Base-by-base conservation (phyloP, 2,888 invertebrate genomes). In the Leucophenga maculata region DNA sequence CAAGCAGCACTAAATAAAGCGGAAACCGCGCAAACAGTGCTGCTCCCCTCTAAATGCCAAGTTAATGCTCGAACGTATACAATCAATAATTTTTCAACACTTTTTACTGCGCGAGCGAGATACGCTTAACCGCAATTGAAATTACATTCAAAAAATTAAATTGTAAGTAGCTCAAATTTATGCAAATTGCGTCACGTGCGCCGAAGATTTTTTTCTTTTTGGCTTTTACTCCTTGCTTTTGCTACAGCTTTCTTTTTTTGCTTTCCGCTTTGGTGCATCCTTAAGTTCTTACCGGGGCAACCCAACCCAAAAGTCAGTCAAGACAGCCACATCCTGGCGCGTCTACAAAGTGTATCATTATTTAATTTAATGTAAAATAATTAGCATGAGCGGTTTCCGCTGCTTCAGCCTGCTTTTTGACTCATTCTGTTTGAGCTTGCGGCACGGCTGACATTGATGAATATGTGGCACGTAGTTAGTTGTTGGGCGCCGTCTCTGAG, bases 291-390 rank as follows among this genome's bases (percentile, higher is more conserved):
- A 39, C 39, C 39, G 39, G 8, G 8, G 11, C 39, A 26, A 26
- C 39, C 8, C 3, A 32, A 32, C 32, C 32, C 3, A 32, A 32
- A 39, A 39, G 9, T 11, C 39, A 39, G 39, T 31, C 26, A 32
- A 26, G 32, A 6, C 31, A 48, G 26, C 20, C 64, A 64, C 32
- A 66, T 46, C 50, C 48, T 73, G 71, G 64, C 69, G 68, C 59
- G 67, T 65, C 74, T 78, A 76, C 76, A 83, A 80, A 84, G 80
- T 83, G 86, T 86, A 86, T 88, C 88, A 88, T 88, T 88, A 88
- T 88, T 88, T 88, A 88, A 88, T 88, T 88, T 88, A 88, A 88
- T 87, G 84, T 86, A 87, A 88, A 88, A 88, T 88, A 88, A 88
- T 88, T 88, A 88, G 86, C 82, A 74, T 72, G 75, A 73, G 72